phyloP scores from a whole-genome alignment of 1,140 invertebrate genomes.

The Helicoverpa zea region DNA sequence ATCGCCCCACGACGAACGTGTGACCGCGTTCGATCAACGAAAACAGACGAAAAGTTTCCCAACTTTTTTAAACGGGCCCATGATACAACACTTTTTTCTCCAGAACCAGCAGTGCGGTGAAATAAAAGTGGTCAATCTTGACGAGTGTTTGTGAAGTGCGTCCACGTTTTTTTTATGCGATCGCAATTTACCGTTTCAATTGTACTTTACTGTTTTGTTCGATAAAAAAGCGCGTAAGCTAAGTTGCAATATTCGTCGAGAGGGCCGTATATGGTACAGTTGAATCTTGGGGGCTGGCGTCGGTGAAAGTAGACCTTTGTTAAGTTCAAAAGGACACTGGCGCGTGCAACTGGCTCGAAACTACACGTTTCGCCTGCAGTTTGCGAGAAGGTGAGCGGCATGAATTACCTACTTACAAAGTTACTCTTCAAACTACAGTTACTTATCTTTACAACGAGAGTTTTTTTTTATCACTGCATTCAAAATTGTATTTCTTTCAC shows the following conservation, averaged over 20 bases:
- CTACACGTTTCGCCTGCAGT: constrained; percentile 77
- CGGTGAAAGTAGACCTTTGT: constrained; percentile 85
- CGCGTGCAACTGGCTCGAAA: constrained; percentile 76
- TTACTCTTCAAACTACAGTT: constrained; percentile 71
- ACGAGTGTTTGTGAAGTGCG: constrained; percentile 77
- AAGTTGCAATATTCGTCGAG: constrained; percentile 71
- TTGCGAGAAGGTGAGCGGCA: constrained; percentile 79
- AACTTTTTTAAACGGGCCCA: constrained; percentile 75
- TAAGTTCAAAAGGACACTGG: constrained; percentile 83
- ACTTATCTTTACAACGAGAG: constrained; percentile 58
- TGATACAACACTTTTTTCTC: constrained; percentile 61
- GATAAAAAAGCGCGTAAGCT: constrained; percentile 78
- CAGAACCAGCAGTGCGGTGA: constrained; percentile 70
- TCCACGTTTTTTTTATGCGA: constrained; percentile 69
- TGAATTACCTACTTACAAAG: constrained; percentile 68
- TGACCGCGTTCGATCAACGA: constrained; percentile 54
- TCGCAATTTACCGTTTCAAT: constrained; percentile 80
- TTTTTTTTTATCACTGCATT: constrained; percentile 59
- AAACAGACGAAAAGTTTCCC: constrained; percentile 78
- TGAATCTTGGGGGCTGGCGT: constrained; percentile 76
- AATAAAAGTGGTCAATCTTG: constrained; percentile 62
- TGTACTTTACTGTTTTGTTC: constrained; percentile 84
- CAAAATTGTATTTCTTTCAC: constrained; percentile 56
- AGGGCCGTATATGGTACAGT: constrained; percentile 81
- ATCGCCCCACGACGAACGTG: constrained; percentile 63